Conservation (phyloP, 2,113 vertebrate genomes). For the Halcyon senegalensis region DNA sequence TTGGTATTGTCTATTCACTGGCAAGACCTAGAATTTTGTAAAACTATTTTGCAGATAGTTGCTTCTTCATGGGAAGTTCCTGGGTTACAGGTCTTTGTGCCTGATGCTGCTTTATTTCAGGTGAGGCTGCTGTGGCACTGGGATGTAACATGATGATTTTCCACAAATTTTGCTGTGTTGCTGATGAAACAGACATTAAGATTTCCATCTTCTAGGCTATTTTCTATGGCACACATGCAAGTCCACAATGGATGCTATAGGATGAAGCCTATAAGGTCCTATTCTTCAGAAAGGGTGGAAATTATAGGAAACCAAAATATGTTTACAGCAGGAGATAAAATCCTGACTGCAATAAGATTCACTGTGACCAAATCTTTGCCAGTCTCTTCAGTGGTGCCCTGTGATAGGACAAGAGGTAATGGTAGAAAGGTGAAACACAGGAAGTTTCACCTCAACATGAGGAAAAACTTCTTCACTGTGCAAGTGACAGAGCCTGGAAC, state of each 20-base stretch:
- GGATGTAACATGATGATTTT: background rate
- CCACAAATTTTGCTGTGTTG: background rate
- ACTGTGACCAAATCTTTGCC: background rate
- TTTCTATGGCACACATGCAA: background rate
- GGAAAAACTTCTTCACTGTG: too few relatives aligned
- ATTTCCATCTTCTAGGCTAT: background rate
- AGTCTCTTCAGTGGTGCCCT: too few relatives aligned
- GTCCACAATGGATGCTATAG: background rate
- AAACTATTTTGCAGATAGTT: rapidly evolving
- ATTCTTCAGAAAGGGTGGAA: background rate
- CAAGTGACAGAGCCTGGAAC: too few relatives aligned
- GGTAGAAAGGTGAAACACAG: too few relatives aligned
- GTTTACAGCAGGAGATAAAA: background rate
- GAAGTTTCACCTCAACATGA: too few relatives aligned
- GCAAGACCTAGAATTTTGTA: background rate
- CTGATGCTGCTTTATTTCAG: background rate
- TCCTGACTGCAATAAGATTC: background rate
- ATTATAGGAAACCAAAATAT: rapidly evolving
- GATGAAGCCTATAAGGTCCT: background rate
- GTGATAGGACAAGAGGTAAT: too few relatives aligned
- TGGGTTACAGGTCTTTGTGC: background rate
- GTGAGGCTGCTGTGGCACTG: background rate
- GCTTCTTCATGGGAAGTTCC: background rate
- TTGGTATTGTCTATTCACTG: background rate
- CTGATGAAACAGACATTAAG: background rate